These are phyloP conservation scores for Margarornis squamiger DNA, from an alignment of 2,797 vertebrate genomes.

Conservation along the genomic window DNA sequence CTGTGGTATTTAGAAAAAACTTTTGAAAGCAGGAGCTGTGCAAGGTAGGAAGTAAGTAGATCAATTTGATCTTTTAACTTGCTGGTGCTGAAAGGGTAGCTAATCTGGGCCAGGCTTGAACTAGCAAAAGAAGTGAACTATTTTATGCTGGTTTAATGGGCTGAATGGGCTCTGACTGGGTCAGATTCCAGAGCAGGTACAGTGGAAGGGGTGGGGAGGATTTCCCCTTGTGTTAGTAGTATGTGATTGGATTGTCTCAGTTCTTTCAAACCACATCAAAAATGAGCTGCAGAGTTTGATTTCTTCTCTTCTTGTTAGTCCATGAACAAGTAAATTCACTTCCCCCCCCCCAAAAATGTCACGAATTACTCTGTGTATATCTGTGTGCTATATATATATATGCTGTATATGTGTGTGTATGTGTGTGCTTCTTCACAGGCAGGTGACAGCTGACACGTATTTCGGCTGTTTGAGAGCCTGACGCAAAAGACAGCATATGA, in stretches of 20 bases:
- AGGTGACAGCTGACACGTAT: neutral
- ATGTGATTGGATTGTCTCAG: neutral
- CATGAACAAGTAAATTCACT: neutral
- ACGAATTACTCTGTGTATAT: neutral
- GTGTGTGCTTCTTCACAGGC: neutral
- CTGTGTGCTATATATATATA: rapidly evolving
- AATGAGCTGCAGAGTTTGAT: neutral
- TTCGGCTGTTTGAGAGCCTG: neutral
- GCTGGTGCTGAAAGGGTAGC: neutral
- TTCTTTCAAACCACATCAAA: neutral
- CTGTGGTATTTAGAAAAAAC: neutral
- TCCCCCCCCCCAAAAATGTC: neutral
- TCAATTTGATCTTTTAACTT: neutral
- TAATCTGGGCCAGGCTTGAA: neutral
- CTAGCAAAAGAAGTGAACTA: neutral
- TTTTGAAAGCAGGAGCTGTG: neutral
- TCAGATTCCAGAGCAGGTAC: neutral
- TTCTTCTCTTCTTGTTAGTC: neutral
- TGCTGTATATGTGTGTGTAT: neutral
- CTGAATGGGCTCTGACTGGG: neutral
- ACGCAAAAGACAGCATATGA: neutral
- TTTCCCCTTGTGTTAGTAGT: neutral
- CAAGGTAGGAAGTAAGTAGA: neutral
- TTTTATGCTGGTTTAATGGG: neutral
- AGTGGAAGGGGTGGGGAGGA: neutral